Conservation (phyloP, 1,140 invertebrate genomes). For the Pseudomyrmex gracilis region DNA sequence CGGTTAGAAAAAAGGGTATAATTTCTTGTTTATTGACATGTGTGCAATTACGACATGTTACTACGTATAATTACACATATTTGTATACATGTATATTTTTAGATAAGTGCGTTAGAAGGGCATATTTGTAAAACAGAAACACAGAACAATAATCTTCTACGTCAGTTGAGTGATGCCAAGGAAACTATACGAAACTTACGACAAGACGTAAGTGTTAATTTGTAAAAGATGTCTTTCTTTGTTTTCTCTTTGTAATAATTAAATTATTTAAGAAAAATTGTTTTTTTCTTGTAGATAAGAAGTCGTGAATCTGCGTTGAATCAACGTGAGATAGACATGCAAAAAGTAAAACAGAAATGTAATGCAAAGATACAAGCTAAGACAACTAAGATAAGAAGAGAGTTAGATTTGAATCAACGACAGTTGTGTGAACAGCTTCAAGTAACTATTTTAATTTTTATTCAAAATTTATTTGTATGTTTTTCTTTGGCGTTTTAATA, state of each 20-base stretch:
- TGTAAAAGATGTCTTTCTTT: neutral
- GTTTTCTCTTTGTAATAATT: neutral
- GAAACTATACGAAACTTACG: conserved; percentile 83
- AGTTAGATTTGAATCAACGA: conserved; percentile 88
- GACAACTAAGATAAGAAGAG: conserved; percentile 89
- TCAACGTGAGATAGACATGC: conserved; percentile 91
- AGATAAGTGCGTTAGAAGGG: conserved; percentile 84
- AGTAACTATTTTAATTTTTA: conserved; percentile 73
- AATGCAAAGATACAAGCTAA: conserved; percentile 90
- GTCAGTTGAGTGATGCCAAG: conserved; percentile 84
- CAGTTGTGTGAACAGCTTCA: conserved; percentile 89
- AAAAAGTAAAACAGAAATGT: conserved; percentile 91
- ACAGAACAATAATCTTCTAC: conserved; percentile 81
- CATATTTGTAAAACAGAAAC: conserved; percentile 82
- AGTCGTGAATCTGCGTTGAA: conserved; percentile 90
- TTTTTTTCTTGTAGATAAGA: conserved; percentile 81
- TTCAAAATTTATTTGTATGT: conserved; percentile 14
- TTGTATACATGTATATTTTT: conserved; percentile 37
- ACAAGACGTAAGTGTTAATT: conserved; percentile 79
- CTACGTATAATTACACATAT: no score
- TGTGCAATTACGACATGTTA: no score
- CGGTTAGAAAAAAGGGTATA: conserved; percentile 87
- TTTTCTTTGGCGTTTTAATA: neutral
- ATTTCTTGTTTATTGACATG: conserved; percentile 49
- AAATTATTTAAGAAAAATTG: conserved; percentile 23